Base-by-base conservation (phyloP, 92 coral and sea anemone genomes). In the Montipora capitata region DNA sequence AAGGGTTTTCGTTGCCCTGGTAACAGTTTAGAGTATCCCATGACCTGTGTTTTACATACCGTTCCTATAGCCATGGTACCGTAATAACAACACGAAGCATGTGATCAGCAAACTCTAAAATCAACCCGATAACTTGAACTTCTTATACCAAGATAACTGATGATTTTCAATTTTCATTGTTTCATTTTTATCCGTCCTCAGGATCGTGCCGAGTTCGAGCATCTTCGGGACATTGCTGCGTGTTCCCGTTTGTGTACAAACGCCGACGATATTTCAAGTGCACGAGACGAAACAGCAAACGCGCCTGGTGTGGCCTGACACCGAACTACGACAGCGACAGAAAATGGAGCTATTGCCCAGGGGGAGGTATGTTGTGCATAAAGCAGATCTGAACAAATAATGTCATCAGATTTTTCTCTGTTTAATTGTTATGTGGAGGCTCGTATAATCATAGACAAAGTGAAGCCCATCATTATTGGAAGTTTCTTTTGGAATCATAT, bases 291-390 rank as follows among this genome's bases (percentile, higher is more conserved):
- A 76, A 73, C 5, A 83, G 58, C 73, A 82, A 86, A 13, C 92
- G 85, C 16, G 84, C 92, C 0, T 93, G 96, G 96, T 93, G 96
- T 68, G 88, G 90, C 27, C 61, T 93, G 41, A 93, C 94, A 51
- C 94, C 90, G 13, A 93, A 68, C 83, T 93, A 83, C 64, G 96
- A 93, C 40, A 42, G 73, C 18, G 96, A 93, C 48, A 86, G 69
- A 70, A 84, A 85, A 4, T 79, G 92, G 90, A 92, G 90, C 13
- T 48, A 79, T 54, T 93, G 96, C 70, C 85, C 11, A 11, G 90
- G 94, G 27, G 74, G 74, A 11, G 74, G 74, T 69, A 69, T 13
- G 16, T 39, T 9, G 6, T 9, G 41, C 40, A 18, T 20, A 9
- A 4, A 7, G 5, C 17, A 65, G 13, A 65, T 65, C 35, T 8